Conservation (phyloP, 37 sponge, comb jelly and placozoan species). For the Halichondria panicea region DNA sequence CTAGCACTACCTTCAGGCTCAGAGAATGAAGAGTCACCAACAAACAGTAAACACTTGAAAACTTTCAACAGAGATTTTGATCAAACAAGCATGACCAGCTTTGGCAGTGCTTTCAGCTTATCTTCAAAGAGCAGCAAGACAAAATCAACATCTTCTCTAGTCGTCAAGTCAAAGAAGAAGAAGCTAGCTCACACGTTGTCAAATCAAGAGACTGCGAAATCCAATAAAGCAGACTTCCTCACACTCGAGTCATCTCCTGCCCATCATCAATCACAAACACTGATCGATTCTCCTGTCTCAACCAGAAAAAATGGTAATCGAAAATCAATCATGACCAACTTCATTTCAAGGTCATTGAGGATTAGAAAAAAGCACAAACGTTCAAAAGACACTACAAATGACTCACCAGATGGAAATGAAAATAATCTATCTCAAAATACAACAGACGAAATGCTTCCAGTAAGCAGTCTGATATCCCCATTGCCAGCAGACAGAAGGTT, state of each 20-base stretch:
- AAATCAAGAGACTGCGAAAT: neutral
- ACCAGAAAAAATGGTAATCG: neutral
- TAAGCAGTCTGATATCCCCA: constrained; percentile 18
- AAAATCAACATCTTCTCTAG: constrained; percentile 23
- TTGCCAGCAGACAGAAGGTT: constrained; percentile 23
- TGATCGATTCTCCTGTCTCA: neutral
- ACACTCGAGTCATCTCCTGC: neutral
- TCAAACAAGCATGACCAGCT: constrained; percentile 10
- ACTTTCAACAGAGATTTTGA: neutral
- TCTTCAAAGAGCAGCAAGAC: constrained; percentile 8
- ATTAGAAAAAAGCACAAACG: constrained; percentile 23
- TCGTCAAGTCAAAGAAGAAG: neutral
- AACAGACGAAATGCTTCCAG: neutral
- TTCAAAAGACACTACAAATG: neutral
- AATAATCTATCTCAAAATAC: neutral
- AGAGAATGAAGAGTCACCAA: neutral
- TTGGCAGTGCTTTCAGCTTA: constrained; percentile 17
- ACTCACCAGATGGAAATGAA: neutral
- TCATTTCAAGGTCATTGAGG: constrained; percentile 33
- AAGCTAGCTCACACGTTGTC: constrained; percentile 7
- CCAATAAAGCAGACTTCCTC: too few relatives aligned
- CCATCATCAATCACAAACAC: neutral
- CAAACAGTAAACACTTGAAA: constrained; percentile 3
- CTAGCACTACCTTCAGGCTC: neutral
- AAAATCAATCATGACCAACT: constrained; percentile 16